phyloP scores from a whole-genome alignment of 1,140 invertebrate species.

The Solenopsis fugax region DNA sequence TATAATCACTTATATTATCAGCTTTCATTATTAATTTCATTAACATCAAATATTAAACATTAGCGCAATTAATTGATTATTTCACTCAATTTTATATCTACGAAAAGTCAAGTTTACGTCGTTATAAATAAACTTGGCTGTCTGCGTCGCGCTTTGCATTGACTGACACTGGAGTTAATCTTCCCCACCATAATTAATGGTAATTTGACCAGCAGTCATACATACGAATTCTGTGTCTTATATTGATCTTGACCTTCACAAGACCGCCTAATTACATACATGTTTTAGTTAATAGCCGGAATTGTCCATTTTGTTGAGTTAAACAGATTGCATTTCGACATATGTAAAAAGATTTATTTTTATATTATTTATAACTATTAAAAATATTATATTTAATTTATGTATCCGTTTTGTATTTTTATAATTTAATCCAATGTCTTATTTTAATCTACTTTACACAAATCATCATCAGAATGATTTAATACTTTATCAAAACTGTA shows the following conservation, averaged over 20 bases:
- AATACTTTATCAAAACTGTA: neutral
- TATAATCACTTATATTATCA: no score
- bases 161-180: constrained; percentile 15
- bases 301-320: neutral
- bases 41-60: neutral
- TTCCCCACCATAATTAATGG: constrained; percentile 19
- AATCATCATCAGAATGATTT: neutral
- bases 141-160: constrained; percentile 1
- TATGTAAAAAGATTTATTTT: neutral
- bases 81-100: neutral
- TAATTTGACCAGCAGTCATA: constrained; percentile 30
- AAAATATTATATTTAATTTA: constrained; percentile 15
- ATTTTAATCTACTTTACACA: neutral
- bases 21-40: neutral
- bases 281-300: neutral
- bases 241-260: constrained; percentile 12
- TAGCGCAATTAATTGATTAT: neutral
- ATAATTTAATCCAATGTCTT: neutral
- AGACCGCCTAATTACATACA: neutral
- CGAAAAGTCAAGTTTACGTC: neutral
- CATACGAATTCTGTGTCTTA: constrained; percentile 2
- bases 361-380: neutral
- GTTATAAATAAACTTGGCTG: neutral
- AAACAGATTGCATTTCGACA: neutral
- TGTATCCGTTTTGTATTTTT: neutral